phyloP scores from a whole-genome alignment of 2,888 invertebrate species.

The Agrochola litura region DNA sequence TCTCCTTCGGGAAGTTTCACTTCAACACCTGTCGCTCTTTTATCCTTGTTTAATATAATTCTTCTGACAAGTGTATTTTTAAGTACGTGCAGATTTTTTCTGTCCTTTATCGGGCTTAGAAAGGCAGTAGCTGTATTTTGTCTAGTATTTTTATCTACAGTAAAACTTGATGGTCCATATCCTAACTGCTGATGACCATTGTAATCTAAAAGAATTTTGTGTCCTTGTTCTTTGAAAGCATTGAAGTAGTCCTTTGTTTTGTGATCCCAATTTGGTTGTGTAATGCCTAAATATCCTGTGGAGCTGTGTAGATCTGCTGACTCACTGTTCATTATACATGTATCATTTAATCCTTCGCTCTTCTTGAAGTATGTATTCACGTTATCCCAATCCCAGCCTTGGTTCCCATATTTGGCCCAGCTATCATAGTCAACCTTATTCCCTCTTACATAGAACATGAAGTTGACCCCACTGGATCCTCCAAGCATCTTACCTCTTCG shows the following conservation, averaged over 20 bases:
- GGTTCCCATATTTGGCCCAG: slow-evolving; percentile 92
- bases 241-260: slow-evolving; percentile 77
- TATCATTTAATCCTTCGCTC: slow-evolving; percentile 70
- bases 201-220: slow-evolving; percentile 69
- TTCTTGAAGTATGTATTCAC: slow-evolving; percentile 77
- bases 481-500: slow-evolving; percentile 92
- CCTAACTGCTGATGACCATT: slow-evolving; percentile 77
- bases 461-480: slow-evolving; percentile 92
- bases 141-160: slow-evolving; percentile 66
- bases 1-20: slow-evolving; percentile 64
- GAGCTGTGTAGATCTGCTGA: slow-evolving; percentile 75
- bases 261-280: slow-evolving; percentile 73
- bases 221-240: slow-evolving; percentile 75
- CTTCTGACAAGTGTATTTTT: slow-evolving; percentile 74
- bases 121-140: slow-evolving; percentile 75
- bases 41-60: slow-evolving; percentile 70
- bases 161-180: slow-evolving; percentile 70
- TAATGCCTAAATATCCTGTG: slow-evolving; percentile 72
- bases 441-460: slow-evolving; percentile 92
- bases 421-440: slow-evolving; percentile 91
- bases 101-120: slow-evolving; percentile 71
- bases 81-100: slow-evolving; percentile 75
- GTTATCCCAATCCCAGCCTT: slow-evolving; percentile 77
- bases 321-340: slow-evolving; percentile 65
- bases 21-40: slow-evolving; percentile 73